Base-by-base conservation (phyloP, 1,140 invertebrate species). In the Apis cerana region DNA sequence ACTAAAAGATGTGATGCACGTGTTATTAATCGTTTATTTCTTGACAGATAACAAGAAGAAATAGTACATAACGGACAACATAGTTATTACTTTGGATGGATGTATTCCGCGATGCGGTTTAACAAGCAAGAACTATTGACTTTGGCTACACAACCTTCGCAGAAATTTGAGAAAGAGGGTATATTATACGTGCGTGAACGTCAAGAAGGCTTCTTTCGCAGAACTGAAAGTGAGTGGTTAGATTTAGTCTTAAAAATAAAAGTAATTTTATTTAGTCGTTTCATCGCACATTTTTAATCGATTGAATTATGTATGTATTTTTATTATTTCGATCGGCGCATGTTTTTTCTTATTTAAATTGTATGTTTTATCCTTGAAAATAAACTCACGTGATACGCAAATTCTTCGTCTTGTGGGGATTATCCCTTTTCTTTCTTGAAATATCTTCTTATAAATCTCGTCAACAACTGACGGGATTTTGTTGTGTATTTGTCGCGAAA, bases 91-190 rank as follows among this genome's bases (percentile, higher is more conserved):
- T 67, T n/a, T 74, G 7, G n/a, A 48, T 17, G 33, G 27, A 52
- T 11, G 75, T 62, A n/a, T 62, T 78, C 72, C 85, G 95, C 94
- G 91, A 99, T 99, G 98, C 95, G 97, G 91, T 99, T 98, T 92
- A 99, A 99, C 93, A 97, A 97, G 92, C 96, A 97, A 93, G 98
- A 98, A 93, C 93, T 99, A 86, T 95, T 96, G 84, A 96, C 97
- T 75, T 93, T 99, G 91, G 98, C 97, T 68, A 96, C 96, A 12
- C 97, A 98, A 93, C 97, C 97, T 48, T 96, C 97, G 19, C 96
- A 97, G 88, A 97, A 97, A 93, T 99, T 98, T 94, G 98, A 99
- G 91, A 98, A 98, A 91, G 98, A 99, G 95, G 98, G 98, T 27
- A 95, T 98, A 85, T 95, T 99, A 71, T 96, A 97, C 75, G 95